Evolutionary conservation across 2,888 invertebrate species (phyloP).

Genomic region (Mantis religiosa): DNA sequence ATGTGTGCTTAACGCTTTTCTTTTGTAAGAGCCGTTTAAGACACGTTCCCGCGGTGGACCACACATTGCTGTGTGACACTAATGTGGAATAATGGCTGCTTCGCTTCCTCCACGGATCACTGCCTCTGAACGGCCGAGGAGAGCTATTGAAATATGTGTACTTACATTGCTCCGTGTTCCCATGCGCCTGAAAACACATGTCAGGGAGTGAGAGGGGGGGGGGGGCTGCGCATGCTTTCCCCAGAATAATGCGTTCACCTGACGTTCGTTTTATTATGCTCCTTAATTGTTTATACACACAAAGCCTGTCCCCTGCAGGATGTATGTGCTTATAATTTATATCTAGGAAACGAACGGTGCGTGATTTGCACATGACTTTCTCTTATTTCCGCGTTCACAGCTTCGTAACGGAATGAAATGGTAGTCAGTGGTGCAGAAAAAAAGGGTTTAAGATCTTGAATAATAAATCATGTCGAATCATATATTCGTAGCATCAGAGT

Average conservation of each 20-base stretch:
- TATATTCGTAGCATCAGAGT: no score
- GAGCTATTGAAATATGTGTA: not conserved
- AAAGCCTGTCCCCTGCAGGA: not conserved
- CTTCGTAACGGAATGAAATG: not conserved
- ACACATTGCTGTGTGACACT: not conserved
- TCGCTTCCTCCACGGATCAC: not conserved
- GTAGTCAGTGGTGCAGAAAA: not conserved
- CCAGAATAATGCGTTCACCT: not conserved
- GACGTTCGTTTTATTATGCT: not conserved
- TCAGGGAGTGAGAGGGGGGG: not conserved
- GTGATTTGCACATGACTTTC: not conserved
- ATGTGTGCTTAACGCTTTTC: not conserved
- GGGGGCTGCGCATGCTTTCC: not conserved
- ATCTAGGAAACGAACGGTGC: not conserved
- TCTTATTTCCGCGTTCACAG: not conserved
- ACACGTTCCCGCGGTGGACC: not conserved
- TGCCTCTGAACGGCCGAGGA: not conserved
- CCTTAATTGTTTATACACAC: not conserved
- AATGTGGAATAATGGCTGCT: conserved; percentile 2
- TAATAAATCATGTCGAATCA: no score
- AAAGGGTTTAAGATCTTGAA: no score
- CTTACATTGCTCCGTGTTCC: not conserved
- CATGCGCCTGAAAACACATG: not conserved
- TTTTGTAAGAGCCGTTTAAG: not conserved
- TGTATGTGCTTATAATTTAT: not conserved